A percentile compares a stretch with the other conserved stretches of the same genome.
Evolutionary conservation across 1,140 invertebrate genomes (phyloP).

Genomic region (Watersipora subatra): DNA sequence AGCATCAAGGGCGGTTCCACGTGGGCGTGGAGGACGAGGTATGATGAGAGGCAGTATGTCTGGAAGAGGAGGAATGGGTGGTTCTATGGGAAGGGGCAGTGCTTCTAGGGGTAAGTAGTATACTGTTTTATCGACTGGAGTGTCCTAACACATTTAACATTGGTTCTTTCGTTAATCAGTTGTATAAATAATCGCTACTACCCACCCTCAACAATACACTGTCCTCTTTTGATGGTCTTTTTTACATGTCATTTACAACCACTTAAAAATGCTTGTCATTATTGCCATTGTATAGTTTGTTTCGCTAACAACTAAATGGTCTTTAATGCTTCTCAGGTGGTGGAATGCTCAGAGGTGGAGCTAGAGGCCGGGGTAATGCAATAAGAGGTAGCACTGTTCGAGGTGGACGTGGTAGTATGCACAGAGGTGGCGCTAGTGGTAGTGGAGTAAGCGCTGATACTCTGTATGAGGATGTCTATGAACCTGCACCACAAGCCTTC

Average conservation of each 20-base stretch:
- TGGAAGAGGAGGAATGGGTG: neutral
- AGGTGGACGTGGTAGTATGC: constrained; percentile 6
- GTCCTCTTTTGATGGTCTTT: too few species aligned
- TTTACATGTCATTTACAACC: too few species aligned
- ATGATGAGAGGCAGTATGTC: constrained; percentile 12
- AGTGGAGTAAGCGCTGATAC: constrained; percentile 3
- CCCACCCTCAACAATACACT: too few species aligned
- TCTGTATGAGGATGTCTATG: neutral
- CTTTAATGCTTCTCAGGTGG: neutral
- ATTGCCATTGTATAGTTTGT: too few species aligned
- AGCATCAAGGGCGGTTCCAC: constrained; percentile 5
- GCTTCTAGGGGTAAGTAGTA: constrained; percentile 6
- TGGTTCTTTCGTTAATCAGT: too few species aligned
- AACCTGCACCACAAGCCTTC: neutral
- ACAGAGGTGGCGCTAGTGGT: neutral
- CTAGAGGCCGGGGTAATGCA: neutral
- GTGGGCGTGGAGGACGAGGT: constrained; percentile 15
- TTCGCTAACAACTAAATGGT: too few species aligned
- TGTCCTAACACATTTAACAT: too few species aligned
- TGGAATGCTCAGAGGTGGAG: neutral
- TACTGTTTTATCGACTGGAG: too few species aligned
- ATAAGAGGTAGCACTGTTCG: constrained; percentile 5
- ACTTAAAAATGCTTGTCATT: too few species aligned
- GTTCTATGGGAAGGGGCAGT: constrained; percentile 2
- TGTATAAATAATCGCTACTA: too few species aligned